phyloP scores from a whole-genome alignment of 2,888 invertebrate genomes.

The Trissolcus japonicus region DNA sequence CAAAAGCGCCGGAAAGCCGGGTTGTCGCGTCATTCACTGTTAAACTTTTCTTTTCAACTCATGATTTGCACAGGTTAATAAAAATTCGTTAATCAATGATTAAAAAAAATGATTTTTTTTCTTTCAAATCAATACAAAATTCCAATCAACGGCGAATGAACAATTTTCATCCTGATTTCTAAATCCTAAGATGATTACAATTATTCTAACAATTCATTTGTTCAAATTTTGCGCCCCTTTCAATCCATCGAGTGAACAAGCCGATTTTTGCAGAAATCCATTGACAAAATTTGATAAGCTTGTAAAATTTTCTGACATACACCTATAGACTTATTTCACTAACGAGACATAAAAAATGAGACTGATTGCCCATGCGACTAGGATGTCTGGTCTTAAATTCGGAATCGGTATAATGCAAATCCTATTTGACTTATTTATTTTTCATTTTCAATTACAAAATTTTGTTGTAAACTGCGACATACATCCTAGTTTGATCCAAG shows the following conservation, averaged over 20 bases:
- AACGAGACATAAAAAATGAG: conserved; percentile 33
- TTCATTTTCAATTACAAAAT: too few species aligned
- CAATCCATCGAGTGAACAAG: conserved; percentile 22
- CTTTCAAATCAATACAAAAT: too few species aligned
- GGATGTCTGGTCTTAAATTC: conserved; percentile 3
- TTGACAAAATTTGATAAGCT: conserved; percentile 6
- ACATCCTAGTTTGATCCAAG: conserved; percentile 7
- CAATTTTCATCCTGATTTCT: too few species aligned
- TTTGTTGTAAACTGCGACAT: background rate
- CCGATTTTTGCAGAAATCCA: conserved; percentile 16
- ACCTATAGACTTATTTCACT: conserved; percentile 32
- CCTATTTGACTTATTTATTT: too few species aligned
- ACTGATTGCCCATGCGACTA: conserved; percentile 20
- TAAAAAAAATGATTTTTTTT: too few species aligned
- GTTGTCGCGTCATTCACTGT: conserved; percentile 32
- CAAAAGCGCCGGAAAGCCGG: conserved; percentile 42
- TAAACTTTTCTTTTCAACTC: too few species aligned
- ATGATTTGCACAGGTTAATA: too few species aligned
- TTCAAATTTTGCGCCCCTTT: background rate
- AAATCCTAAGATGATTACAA: too few species aligned
- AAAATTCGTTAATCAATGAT: too few species aligned
- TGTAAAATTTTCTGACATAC: conserved; percentile 23
- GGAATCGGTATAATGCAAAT: background rate
- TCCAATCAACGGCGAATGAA: too few species aligned
- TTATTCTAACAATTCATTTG: too few species aligned